A percentile compares a stretch with the other conserved stretches of the same genome.
These are phyloP conservation scores for Anadara kagoshimensis DNA, from an alignment of 1,140 invertebrate genomes.

Conservation along the genomic window DNA sequence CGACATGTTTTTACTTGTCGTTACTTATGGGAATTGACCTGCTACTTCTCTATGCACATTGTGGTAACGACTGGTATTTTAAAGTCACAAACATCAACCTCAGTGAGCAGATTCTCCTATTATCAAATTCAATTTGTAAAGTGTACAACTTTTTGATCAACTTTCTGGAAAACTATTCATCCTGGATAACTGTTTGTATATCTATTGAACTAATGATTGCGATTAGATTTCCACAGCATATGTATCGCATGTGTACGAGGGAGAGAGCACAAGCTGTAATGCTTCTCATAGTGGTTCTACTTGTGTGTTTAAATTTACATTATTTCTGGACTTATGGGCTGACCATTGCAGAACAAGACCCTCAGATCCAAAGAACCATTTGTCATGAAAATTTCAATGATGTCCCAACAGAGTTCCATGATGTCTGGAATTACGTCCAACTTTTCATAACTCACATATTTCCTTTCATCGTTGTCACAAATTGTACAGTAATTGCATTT, in stretches of 20 bases:
- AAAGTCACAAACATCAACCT: constrained; percentile 44
- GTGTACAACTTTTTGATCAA: constrained; percentile 65
- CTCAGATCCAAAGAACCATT: constrained; percentile 12
- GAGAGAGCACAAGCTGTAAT: constrained; percentile 65
- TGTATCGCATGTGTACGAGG: constrained; percentile 64
- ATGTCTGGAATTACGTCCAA: constrained; percentile 18
- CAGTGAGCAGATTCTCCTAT: constrained; percentile 50
- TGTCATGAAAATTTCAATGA: constrained; percentile 40
- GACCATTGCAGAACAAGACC: constrained; percentile 41
- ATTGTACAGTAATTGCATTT: constrained; percentile 42
- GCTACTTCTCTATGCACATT: constrained; percentile 63
- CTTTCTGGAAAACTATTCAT: constrained; percentile 58
- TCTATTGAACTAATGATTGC: constrained; percentile 65
- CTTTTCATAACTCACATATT: constrained; percentile 37
- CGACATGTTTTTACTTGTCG: constrained; percentile 70
- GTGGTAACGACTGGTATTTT: constrained; percentile 64
- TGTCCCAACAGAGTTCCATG: constrained; percentile 49
- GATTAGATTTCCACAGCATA: constrained; percentile 57
- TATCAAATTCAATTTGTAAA: constrained; percentile 68
- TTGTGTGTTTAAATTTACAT: constrained; percentile 70
- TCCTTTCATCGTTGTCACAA: constrained; percentile 49
- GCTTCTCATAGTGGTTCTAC: constrained; percentile 63
- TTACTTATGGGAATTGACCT: constrained; percentile 61
- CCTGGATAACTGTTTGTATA: constrained; percentile 70
- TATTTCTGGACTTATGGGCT: constrained; percentile 71